Percentiles rank a stretch among this genome's conserved stretches.
phyloP scores from a whole-genome alignment of 2,113 vertebrate species.

The Rousettus leschenaultii region DNA sequence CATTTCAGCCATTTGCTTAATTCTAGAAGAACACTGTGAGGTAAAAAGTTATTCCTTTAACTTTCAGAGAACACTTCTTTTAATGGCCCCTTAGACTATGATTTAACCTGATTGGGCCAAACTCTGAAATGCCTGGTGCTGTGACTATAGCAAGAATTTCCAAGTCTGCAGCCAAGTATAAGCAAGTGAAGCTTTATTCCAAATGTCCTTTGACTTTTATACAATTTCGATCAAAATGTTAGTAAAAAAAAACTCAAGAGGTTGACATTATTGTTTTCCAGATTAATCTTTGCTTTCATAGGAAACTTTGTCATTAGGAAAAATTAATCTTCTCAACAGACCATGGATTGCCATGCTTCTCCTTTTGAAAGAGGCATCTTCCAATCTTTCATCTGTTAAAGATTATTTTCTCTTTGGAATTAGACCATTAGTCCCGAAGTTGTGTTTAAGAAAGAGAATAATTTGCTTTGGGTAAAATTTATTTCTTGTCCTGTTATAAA shows the following conservation, averaged over 20 bases:
- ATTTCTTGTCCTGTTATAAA: neutral
- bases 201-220: neutral
- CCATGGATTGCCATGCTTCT: neutral
- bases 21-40: neutral
- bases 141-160: neutral
- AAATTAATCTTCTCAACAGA: neutral
- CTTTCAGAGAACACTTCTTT: neutral
- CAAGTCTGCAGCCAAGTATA: neutral
- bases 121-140: neutral
- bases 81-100: neutral
- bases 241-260: neutral
- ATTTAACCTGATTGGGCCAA: neutral
- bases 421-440: neutral
- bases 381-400: neutral
- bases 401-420: neutral
- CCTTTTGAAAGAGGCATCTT: neutral
- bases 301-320: neutral
- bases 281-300: neutral
- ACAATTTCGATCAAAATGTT: neutral
- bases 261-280: neutral
- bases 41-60: neutral
- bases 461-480: neutral
- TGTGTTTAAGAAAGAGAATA: slow-evolving; percentile 8
- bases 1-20: neutral
- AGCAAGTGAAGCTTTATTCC: neutral